Percentiles rank a stretch among this genome's conserved stretches.
These are phyloP conservation scores for Platycheirus albimanus DNA, from an alignment of 2,888 invertebrate genomes.

Conservation along the genomic window DNA sequence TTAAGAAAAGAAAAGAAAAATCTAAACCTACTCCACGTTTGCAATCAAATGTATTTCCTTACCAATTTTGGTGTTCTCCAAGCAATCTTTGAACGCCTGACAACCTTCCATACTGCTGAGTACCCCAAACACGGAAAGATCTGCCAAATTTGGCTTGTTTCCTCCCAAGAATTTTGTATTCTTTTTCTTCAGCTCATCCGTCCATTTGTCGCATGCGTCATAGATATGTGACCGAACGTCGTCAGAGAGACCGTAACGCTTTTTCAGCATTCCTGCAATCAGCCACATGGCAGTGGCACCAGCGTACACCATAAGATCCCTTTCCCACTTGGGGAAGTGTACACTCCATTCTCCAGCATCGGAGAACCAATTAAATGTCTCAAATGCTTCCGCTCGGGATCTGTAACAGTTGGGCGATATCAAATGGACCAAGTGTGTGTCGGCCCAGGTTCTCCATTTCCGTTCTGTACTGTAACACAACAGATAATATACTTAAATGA, in stretches of 20 bases:
- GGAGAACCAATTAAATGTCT: constrained; percentile 97
- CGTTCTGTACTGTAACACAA: constrained; percentile 90
- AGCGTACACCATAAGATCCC: constrained; percentile 93
- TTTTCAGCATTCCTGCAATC: constrained; percentile 94
- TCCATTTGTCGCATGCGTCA: constrained; percentile 93
- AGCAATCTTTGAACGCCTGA: constrained; percentile 91
- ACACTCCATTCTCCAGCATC: constrained; percentile 95
- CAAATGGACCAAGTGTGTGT: constrained; percentile 94
- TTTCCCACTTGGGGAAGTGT: constrained; percentile 93
- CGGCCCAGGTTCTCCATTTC: constrained; percentile 98
- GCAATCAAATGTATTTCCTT: no score
- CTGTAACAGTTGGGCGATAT: constrained; percentile 99
- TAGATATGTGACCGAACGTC: constrained; percentile 95
- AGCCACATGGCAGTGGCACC: constrained; percentile 97
- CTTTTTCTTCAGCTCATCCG: constrained; percentile 87
- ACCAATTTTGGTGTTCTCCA: constrained; percentile 88
- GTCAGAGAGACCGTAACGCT: constrained; percentile 91
- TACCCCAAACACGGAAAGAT: constrained; percentile 95
- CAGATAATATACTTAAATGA: neutral
- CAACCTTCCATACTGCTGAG: constrained; percentile 97
- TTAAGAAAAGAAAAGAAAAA: constrained; percentile 39
- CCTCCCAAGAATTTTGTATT: constrained; percentile 94
- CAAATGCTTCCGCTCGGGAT: constrained; percentile 91
- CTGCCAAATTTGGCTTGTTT: constrained; percentile 93
- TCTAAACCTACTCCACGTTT: neutral